Evolutionary conservation across 2,797 vertebrate species (phyloP), one percentile per base, ranked within the genome.

Genomic region (Sciaenops ocellatus): DNA sequence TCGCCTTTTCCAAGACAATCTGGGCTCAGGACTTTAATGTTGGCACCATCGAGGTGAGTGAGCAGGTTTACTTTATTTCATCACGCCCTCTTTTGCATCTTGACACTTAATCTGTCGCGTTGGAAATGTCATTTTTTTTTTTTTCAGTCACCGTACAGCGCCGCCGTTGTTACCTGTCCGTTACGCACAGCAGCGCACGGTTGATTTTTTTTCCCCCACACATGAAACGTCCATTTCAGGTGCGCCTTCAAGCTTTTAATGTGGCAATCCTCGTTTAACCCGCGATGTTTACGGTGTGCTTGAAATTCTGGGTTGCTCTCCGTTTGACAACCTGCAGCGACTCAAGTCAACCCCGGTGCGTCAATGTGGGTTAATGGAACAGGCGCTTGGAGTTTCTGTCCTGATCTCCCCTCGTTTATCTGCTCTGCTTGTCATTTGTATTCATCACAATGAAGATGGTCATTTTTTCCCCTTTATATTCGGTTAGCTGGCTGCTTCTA

Each of bases 361-460:
- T 83, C 79, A 87, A 52, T 91, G 79, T 92, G 89, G 90, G 88
- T 94, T 88, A 90, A 86, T 89, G 82, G 91, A 89, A 54, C 88
- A 81, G 48, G 66, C 70, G 62, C 79, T 65, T 73, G 69, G 80
- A 82, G 84, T 84, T 83, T 57, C 20, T 48, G 66, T 70, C 24
- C 71, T 17, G 34, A 22, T 79, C 59, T 50, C 65, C 34, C 18
- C n/a, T 52, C 30, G 4, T 47, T 73, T 41, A 15, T 30, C 11
- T 56, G 0, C 26, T 56, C 1, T 22, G 2, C 57, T 26, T n/a
- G 10, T 57, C 22, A 44, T 48, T 38, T 34, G 10, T 4, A 5
- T 64, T 28, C n/a, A 56, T 67, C 28, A 46, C 47, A 20, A 1
- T 48, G 2, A 54, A 38, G 20, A 54, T 26, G 5, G 15, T 48